A percentile compares a stretch with the other conserved stretches of the same genome.
These are phyloP conservation scores for Glyphotaelius pellucidus DNA, from an alignment of 2,888 invertebrate genomes.

Conservation along the genomic window DNA sequence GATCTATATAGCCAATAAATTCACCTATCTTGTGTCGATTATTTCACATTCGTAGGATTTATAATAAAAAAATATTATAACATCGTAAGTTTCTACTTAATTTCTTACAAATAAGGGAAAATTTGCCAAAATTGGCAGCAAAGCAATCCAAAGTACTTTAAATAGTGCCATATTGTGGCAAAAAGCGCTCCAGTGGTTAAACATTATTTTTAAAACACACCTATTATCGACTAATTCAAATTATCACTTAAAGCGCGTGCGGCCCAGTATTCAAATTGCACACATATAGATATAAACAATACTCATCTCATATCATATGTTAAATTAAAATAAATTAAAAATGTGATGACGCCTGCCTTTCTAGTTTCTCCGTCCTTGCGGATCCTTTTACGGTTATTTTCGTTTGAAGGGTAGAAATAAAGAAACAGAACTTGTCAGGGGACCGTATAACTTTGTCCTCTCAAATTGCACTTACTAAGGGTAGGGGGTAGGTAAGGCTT, in stretches of 20 bases:
- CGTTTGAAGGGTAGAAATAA: slow-evolving; percentile 10
- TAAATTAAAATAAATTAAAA: not conserved
- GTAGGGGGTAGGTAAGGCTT: not conserved
- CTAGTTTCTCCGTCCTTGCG: not conserved
- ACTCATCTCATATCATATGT: not conserved
- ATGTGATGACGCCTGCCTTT: not conserved
- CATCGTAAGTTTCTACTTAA: too few relatives aligned
- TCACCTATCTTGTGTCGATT: too few relatives aligned
- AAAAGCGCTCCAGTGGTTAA: too few relatives aligned
- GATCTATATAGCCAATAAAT: too few relatives aligned
- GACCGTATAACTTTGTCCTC: slow-evolving; percentile 13
- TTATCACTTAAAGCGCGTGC: not conserved
- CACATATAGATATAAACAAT: not conserved
- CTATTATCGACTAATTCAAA: not conserved
- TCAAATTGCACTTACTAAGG: slow-evolving; percentile 11
- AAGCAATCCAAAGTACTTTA: too few relatives aligned
- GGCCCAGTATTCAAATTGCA: not conserved
- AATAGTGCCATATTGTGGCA: too few relatives aligned
- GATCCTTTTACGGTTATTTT: not conserved
- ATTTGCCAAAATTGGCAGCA: too few relatives aligned
- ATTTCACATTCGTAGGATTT: too few relatives aligned
- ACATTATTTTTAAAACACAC: not conserved
- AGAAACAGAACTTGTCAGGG: not conserved
- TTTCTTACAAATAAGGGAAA: too few relatives aligned
- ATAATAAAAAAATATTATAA: too few relatives aligned